A percentile compares a stretch with the other conserved stretches of the same genome.
Conservation (phyloP, 2,888 invertebrate genomes). For the Phymatocera aterrima region DNA sequence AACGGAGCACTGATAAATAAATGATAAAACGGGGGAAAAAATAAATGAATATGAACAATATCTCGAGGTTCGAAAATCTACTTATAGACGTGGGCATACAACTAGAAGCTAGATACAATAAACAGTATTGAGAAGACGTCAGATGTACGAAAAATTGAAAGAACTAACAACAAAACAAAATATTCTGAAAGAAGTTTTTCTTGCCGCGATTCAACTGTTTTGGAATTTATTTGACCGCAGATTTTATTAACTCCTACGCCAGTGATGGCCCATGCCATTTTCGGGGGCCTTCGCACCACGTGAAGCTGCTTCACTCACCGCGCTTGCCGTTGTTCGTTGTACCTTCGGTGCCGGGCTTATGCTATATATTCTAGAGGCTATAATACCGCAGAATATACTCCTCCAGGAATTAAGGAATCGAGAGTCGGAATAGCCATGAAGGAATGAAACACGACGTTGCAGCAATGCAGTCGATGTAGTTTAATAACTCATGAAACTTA, state of each 20-base stretch:
- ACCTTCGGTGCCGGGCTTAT: slow-evolving; percentile 24
- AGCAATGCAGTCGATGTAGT: too few relatives aligned
- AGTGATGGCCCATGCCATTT: slow-evolving; percentile 32
- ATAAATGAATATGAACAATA: background rate
- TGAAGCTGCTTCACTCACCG: slow-evolving; percentile 1
- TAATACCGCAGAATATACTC: slow-evolving; percentile 19
- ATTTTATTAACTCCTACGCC: slow-evolving; percentile 33
- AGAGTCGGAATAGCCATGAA: slow-evolving; percentile 27
- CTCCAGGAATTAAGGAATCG: slow-evolving; percentile 41
- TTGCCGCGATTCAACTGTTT: background rate
- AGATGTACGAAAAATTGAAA: too few relatives aligned
- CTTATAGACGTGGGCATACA: background rate
- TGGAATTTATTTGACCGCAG: background rate
- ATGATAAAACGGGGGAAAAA: background rate
- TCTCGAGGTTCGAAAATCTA: background rate
- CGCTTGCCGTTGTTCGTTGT: slow-evolving; percentile 32
- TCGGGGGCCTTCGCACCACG: slow-evolving; percentile 33
- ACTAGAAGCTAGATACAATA: background rate
- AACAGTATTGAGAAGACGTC: background rate
- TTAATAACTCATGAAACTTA: too few relatives aligned
- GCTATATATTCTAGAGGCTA: slow-evolving; percentile 28
- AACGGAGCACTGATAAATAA: background rate
- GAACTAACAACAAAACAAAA: too few relatives aligned
- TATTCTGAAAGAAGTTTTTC: too few relatives aligned
- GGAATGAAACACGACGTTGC: slow-evolving; percentile 27